Evolutionary conservation across 2,888 invertebrate species (phyloP).

Genomic region (Epicampocera succincta): DNA sequence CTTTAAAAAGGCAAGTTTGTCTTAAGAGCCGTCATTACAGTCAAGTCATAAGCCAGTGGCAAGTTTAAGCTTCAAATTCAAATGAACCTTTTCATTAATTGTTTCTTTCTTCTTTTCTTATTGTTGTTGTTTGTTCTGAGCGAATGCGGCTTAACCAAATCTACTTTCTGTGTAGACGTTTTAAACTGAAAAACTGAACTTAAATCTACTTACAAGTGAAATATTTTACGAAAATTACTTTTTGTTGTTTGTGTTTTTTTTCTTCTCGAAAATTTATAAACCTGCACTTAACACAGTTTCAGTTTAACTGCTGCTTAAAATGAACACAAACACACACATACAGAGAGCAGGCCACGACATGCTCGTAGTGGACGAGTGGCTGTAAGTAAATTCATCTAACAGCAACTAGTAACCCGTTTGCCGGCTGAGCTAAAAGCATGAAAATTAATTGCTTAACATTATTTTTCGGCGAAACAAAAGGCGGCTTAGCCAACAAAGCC

Average conservation of each 20-base stretch:
- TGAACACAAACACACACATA: neutral
- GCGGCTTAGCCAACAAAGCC: neutral
- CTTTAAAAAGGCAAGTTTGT: conserved; percentile 31
- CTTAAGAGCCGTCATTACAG: too few relatives aligned
- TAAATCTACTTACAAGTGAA: conserved; percentile 1
- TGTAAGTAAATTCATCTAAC: conserved; percentile 3
- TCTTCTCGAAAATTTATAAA: neutral
- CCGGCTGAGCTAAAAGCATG: conserved; percentile 14
- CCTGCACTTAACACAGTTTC: conserved; percentile 19
- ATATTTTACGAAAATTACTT: conserved; percentile 37
- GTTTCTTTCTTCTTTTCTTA: neutral
- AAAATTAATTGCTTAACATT: conserved; percentile 53
- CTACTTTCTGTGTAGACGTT: conserved; percentile 9
- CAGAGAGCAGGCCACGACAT: too few relatives aligned
- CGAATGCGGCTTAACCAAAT: neutral
- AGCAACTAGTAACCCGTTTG: conserved; percentile 44
- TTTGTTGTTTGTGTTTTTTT: neutral
- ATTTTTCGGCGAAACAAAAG: conserved; percentile 17
- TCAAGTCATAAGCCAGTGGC: neutral
- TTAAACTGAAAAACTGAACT: conserved; percentile 7
- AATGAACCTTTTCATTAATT: conserved; percentile 24
- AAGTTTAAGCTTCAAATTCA: neutral
- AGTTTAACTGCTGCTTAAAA: neutral
- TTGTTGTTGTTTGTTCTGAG: neutral
- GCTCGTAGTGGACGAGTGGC: neutral